Base-by-base conservation (phyloP, 2,113 vertebrate genomes). In the Columbina picui region DNA sequence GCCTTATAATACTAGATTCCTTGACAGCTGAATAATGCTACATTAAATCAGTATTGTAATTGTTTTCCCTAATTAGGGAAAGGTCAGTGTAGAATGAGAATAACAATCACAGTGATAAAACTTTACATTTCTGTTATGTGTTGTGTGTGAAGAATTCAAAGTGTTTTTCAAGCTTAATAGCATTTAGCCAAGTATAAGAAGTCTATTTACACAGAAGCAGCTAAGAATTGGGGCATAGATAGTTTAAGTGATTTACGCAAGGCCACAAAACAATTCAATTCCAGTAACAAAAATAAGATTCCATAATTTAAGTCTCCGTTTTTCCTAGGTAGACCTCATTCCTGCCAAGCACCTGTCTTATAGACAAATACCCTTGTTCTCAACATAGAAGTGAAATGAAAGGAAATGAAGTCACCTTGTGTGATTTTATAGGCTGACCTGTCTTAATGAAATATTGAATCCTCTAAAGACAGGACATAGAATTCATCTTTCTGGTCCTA, bases 351-450 rank as follows among this genome's bases (percentile, higher is more conserved):
- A 63, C 38, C 43, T 92, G 53, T 92, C 76, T 86, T 81, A 25
- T 7, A 93, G 85, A 96, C 75, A 92, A 93, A 89, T 90, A 87
- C 14, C 7, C 43, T 81, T 78, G 56, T 38, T 90, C 88, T 92
- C 76, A 52, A 53, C 11, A 39, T 68, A 75, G 76, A 81, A 84
- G 39, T 70, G 50, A 93, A 93, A 88, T 74, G 55, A 74, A 80
- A 90, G 92, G 90, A 94, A 96, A 94, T 84, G 14, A 91, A 96
- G 82, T 95, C 76, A 84, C 87, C 76, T 94, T 93, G 38, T 64
- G 36, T 75, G 60, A 71, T 96, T 93, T 93, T 95, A 71, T 94
- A 94, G 92, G 68, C 64, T 92, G 83, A 78, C 47, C 68, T 90
- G 76, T 60, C 92, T 75, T 86, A 50, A 43, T 83, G 90, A 93